Conservation (phyloP, 2,113 vertebrate species). For the Uria lomvia region DNA sequence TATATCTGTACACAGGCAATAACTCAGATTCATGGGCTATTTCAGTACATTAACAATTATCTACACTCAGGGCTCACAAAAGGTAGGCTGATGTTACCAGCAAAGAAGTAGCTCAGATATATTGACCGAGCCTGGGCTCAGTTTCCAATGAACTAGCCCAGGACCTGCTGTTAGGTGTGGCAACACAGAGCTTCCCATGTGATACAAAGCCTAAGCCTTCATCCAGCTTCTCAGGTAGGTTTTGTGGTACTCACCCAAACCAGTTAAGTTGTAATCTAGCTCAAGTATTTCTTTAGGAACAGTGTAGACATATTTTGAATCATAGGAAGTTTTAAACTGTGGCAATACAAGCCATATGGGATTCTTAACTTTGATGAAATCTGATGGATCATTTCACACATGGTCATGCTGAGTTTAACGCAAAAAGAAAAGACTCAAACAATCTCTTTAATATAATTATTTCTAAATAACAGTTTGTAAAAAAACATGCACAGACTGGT, state of each 20-base stretch:
- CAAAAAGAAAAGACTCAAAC: background rate
- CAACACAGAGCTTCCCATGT: background rate
- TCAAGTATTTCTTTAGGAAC: background rate
- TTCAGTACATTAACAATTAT: background rate
- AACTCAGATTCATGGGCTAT: background rate
- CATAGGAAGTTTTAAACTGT: constrained; percentile 1
- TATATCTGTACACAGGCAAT: background rate
- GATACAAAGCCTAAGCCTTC: background rate
- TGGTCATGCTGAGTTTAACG: constrained; percentile 43
- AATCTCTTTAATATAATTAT: constrained; percentile 27
- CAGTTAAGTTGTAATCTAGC: background rate
- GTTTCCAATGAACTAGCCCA: background rate
- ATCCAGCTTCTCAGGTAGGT: background rate
- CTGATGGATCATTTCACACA: constrained; percentile 47
- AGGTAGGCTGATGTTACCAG: background rate
- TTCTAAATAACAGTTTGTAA: constrained; percentile 44
- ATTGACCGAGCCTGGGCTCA: background rate
- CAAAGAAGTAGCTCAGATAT: background rate
- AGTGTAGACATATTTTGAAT: background rate
- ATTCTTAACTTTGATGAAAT: constrained; percentile 53
- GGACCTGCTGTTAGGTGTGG: background rate
- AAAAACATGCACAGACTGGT: constrained; percentile 3
- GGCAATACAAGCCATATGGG: constrained; percentile 40
- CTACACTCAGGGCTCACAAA: background rate
- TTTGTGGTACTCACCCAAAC: background rate